These are phyloP conservation scores for Nomada ruficornis DNA, from an alignment of 2,888 invertebrate species.

Conservation along the genomic window DNA sequence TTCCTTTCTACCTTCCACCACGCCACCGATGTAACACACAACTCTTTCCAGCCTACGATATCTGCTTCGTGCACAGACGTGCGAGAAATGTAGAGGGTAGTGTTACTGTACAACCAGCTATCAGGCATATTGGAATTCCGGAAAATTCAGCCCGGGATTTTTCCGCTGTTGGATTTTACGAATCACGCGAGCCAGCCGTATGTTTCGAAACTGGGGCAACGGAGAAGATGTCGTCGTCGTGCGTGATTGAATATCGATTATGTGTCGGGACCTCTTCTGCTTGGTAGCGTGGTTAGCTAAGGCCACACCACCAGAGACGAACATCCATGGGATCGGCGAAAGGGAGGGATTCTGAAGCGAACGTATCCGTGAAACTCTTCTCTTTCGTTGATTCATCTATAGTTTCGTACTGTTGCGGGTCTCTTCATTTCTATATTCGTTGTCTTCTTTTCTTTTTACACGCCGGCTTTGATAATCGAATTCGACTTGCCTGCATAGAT, in stretches of 20 bases:
- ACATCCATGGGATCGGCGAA: slow-evolving; percentile 38
- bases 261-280: slow-evolving; percentile 64
- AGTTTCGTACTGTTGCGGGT: no score
- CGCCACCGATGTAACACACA: background rate
- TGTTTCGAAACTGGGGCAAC: slow-evolving; percentile 66
- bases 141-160: slow-evolving; percentile 43
- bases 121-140: slow-evolving; percentile 66
- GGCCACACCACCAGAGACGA: slow-evolving; percentile 39
- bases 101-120: slow-evolving; percentile 41
- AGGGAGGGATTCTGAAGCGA: slow-evolving; percentile 25
- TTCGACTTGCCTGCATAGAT: background rate
- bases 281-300: slow-evolving; percentile 59
- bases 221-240: slow-evolving; percentile 67
- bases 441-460: no score
- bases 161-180: slow-evolving; percentile 34
- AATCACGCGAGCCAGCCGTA: slow-evolving; percentile 37
- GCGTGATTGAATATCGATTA: slow-evolving; percentile 78
- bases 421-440: background rate
- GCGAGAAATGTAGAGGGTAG: slow-evolving; percentile 55
- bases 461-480: background rate
- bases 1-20: slow-evolving; percentile 16
- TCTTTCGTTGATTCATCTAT: background rate
- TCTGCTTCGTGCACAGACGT: slow-evolving; percentile 9
- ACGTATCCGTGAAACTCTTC: slow-evolving; percentile 27
- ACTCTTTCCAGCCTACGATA: slow-evolving; percentile 23